phyloP scores from a whole-genome alignment of 2,113 vertebrate genomes.

The Corapipo altera region DNA sequence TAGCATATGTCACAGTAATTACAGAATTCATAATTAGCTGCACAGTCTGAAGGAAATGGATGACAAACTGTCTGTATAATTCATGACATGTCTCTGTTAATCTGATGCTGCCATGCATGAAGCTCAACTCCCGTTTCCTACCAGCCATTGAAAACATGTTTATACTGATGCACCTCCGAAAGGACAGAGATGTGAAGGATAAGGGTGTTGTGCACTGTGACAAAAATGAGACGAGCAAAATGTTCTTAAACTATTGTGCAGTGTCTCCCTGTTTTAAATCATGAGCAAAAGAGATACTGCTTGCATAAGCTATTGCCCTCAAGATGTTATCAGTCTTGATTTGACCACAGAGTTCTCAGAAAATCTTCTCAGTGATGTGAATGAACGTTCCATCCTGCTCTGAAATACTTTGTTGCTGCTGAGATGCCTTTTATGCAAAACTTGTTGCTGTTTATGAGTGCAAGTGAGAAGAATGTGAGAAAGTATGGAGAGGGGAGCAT shows the following conservation, averaged over 20 bases:
- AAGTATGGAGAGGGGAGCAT: neutral
- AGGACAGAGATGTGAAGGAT: neutral
- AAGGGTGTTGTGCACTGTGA: neutral
- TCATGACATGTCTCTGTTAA: conserved; percentile 42
- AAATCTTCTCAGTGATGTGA: neutral
- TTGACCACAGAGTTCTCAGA: neutral
- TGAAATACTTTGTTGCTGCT: neutral
- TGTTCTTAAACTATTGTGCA: neutral
- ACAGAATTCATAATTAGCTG: conserved; percentile 51
- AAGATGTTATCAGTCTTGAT: neutral
- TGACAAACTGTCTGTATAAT: conserved; percentile 47
- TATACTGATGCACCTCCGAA: neutral
- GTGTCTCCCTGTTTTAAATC: neutral
- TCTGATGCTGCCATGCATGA: conserved; percentile 34
- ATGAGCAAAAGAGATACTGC: neutral
- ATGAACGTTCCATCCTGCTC: neutral
- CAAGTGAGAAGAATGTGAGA: neutral
- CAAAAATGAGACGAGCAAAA: neutral
- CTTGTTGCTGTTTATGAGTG: neutral
- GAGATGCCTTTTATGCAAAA: neutral
- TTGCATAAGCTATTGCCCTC: neutral
- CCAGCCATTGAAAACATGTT: neutral
- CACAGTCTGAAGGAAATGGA: conserved; percentile 15
- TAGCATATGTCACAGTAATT: conserved; percentile 53
- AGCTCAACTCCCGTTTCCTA: conserved; percentile 3